These are phyloP conservation scores for Trachops cirrhosus DNA, from an alignment of 2,797 vertebrate species.

Conservation along the genomic window DNA sequence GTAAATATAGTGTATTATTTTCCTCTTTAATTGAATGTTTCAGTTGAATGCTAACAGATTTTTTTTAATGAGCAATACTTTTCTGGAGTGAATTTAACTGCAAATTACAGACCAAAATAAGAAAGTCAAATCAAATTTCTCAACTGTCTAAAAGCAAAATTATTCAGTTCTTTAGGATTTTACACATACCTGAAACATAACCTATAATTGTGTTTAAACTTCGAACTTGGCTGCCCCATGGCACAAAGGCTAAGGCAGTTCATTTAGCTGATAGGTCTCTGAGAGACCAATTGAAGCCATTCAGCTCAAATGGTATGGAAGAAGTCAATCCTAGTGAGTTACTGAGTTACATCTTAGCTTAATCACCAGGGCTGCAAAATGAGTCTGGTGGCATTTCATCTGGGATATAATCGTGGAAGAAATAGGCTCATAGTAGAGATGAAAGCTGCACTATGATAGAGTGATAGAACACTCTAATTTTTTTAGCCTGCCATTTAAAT, in stretches of 20 bases:
- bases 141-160: slow-evolving; percentile 19
- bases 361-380: slow-evolving; percentile 49
- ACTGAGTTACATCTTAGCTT: slow-evolving; percentile 47
- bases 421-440: slow-evolving; percentile 33
- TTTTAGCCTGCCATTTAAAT: slow-evolving; percentile 30
- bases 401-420: slow-evolving; percentile 42
- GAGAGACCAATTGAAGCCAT: slow-evolving; percentile 66
- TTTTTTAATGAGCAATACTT: slow-evolving; percentile 33
- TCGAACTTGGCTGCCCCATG: not conserved
- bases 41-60: not conserved
- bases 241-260: slow-evolving; percentile 48
- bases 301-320: not conserved
- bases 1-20: slow-evolving; percentile 42
- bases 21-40: not conserved
- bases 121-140: not conserved
- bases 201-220: slow-evolving; percentile 43
- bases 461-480: slow-evolving; percentile 30
- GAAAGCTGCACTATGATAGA: not conserved
- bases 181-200: not conserved
- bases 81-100: not conserved
- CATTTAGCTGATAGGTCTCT: slow-evolving; percentile 66
- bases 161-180: not conserved
- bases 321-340: slow-evolving; percentile 16
- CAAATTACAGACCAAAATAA: slow-evolving; percentile 34
- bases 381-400: slow-evolving; percentile 48